These are phyloP conservation scores for Paramisgurnus dabryanus DNA, from an alignment of 2,113 vertebrate genomes.

Conservation along the genomic window DNA sequence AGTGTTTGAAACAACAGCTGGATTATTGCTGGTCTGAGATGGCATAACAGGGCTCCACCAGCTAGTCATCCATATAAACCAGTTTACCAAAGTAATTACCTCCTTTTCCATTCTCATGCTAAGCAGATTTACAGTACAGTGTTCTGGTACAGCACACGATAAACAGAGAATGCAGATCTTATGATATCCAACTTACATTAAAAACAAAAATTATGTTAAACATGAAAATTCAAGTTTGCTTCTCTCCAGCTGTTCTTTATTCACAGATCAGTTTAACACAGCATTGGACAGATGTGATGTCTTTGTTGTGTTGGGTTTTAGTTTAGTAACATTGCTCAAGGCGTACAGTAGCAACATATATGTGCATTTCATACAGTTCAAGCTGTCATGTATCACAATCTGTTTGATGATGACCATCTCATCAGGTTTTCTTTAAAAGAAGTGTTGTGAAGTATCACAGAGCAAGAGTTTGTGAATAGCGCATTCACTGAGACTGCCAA, in stretches of 20 bases:
- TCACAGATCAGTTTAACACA: background rate
- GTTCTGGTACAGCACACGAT: background rate
- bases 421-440: too few species aligned
- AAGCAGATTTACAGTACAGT: background rate
- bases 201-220: background rate
- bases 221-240: background rate
- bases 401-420: slow-evolving; percentile 9
- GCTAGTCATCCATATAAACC: too few species aligned
- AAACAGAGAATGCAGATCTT: background rate
- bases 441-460: slow-evolving; percentile 14
- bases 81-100: background rate
- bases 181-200: background rate
- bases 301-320: slow-evolving; percentile 22
- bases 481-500: slow-evolving; percentile 82
- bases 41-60: too few species aligned
- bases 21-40: background rate
- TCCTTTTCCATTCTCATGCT: background rate
- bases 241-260: background rate
- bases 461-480: slow-evolving; percentile 42
- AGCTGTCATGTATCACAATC: background rate
- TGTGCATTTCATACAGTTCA: slow-evolving; percentile 28
- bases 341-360: slow-evolving; percentile 1
- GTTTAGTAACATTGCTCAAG: slow-evolving; percentile 2
- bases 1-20: too few species aligned
- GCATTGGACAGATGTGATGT: background rate